Evolutionary conservation across 2,888 invertebrate species (phyloP), one percentile per base, ranked within the genome.

Genomic region (Tineola bisselliella): DNA sequence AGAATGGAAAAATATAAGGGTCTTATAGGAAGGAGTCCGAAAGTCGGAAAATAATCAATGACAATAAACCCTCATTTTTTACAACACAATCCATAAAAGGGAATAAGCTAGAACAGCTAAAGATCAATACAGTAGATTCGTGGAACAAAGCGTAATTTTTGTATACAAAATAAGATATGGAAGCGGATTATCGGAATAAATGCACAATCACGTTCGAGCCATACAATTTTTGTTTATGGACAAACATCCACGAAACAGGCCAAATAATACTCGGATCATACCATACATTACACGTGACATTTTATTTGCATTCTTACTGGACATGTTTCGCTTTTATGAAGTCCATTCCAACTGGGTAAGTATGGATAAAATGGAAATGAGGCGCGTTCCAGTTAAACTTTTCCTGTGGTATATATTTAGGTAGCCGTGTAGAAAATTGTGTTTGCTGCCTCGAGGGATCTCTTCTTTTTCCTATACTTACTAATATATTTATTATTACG

Each of bases 171-270:
- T 17, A 54, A 54, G 54, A 54, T 54, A 54, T 18, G 25, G 3
- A 54, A 25, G 6, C 10, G 54, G 25, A 58, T 33, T 58, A 58
- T 58, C 33, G 30, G 33, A 38, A 31, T 25, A 58, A 66, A 70
- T 70, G 71, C 70, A 63, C 67, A 65, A 66, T 67, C 72, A 73
- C 69, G 70, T 64, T 56, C 64, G 62, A 44, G 58, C 59, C 63
- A 63, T 66, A 66, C 63, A 62, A 63, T 64, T 61, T 59, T 62
- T 63, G 60, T 61, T 62, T 63, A 63, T 61, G 61, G 52, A 12
- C 19, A 8, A 25, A 58, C 62, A 63, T 63, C 61, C 62, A 18
- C 60, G 33, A 61, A 60, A 56, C 61, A 63, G 60, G 63, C 60
- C 62, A 62, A 61, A 64, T 63, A 62, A 63, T 62, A 61, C 61